Conservation (phyloP, 2,797 vertebrate species). For the Sarcoramphus papa region DNA sequence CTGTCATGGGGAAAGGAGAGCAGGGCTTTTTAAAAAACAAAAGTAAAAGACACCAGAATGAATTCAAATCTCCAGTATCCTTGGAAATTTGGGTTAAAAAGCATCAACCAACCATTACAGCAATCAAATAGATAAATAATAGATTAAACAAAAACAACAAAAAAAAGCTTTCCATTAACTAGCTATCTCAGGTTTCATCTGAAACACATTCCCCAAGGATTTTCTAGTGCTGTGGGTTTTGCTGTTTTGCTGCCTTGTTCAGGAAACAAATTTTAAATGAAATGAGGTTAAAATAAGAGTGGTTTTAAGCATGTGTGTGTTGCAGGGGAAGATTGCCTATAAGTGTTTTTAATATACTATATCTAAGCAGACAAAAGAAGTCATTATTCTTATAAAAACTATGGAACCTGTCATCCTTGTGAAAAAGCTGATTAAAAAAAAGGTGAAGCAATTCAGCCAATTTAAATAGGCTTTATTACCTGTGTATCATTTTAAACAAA, state of each 20-base stretch:
- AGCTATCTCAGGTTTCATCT: background rate
- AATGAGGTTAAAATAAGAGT: conserved; percentile 1
- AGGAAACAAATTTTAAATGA: conserved; percentile 14
- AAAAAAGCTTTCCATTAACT: background rate
- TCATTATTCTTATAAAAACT: background rate
- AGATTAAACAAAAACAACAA: background rate
- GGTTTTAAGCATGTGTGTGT: background rate
- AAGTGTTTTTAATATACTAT: background rate
- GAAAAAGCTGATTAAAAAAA: background rate
- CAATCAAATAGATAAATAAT: conserved; percentile 19
- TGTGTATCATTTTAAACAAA: background rate
- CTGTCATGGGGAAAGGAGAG: background rate
- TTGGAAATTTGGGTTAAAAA: background rate
- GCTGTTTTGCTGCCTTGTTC: background rate
- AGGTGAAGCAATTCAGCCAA: background rate
- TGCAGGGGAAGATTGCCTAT: background rate
- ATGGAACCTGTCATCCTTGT: background rate
- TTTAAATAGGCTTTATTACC: background rate
- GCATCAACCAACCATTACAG: background rate
- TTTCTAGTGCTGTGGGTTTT: background rate
- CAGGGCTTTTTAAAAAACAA: background rate
- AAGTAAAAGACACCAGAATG: background rate
- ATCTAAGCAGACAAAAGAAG: background rate
- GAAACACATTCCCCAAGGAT: background rate
- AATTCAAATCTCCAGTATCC: background rate